Evolutionary conservation across 2,888 invertebrate species (phyloP).

Genomic region (Tenodera sinensis): DNA sequence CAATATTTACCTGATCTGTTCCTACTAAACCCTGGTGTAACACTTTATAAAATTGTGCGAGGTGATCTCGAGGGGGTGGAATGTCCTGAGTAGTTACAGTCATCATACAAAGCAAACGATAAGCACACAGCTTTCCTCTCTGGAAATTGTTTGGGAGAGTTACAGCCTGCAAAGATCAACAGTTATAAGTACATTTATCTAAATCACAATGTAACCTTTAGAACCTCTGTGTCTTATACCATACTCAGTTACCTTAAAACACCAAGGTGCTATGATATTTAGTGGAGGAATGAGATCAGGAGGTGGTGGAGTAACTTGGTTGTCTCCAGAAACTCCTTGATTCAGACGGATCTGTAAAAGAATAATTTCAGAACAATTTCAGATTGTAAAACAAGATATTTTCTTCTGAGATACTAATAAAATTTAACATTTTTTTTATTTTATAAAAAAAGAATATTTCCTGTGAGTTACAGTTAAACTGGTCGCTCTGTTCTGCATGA

Average conservation of each 20-base stretch:
- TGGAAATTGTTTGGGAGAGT: constrained; percentile 69
- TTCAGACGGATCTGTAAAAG: constrained; percentile 62
- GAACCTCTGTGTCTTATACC: not conserved
- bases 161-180: constrained; percentile 51
- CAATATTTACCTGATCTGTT: constrained; percentile 56
- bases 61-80: constrained; percentile 62
- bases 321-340: constrained; percentile 73
- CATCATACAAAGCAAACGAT: constrained; percentile 75
- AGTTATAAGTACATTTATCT: not conserved
- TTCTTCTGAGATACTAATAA: no score
- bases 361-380: not conserved
- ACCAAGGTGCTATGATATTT: constrained; percentile 89
- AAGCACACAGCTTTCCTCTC: constrained; percentile 78
- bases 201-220: not conserved
- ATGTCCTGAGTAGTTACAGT: constrained; percentile 80
- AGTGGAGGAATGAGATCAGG: constrained; percentile 79
- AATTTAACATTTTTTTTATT: no score
- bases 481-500: no score
- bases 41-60: constrained; percentile 83
- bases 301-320: constrained; percentile 69
- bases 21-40: constrained; percentile 66
- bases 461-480: no score
- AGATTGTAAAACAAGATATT: no score
- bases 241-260: constrained; percentile 68
- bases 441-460: no score